Base-by-base conservation (phyloP, 64 coral and sea anemone species). In the Orbicella faveolata region DNA sequence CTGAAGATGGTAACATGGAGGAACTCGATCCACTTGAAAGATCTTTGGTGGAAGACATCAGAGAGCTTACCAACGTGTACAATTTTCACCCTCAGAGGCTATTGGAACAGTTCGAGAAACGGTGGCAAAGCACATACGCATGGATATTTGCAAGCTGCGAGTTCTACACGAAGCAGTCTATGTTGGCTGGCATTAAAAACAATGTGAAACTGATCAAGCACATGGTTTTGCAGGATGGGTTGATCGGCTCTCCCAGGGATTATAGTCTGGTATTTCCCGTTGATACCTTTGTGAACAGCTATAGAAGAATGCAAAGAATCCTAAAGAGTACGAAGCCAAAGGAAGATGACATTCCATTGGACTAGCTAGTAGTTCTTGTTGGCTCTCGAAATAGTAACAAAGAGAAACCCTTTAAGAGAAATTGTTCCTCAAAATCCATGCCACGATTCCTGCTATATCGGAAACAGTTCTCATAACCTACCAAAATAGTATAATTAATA, bases 21-120 rank as follows among this genome's bases (percentile, higher is more conserved):
- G 66, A 69, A 69, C 15, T 69, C 66, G 66, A 69, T 69, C 66
- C 66, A 69, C 66, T 69, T 69, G 66, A 69, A 69, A 69, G 66
- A 9, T 69, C 66, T 69, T 69, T 69, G 66, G 66, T 69, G 66
- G 66, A 69, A 69, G 66, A 69, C 15, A 69, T 69, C 66, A 69
- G 66, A 69, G n/a, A 69, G 65, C 65, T 69, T 69, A 69, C 19
- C 66, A 69, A 21, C 66, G 66, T 69, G 66, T 69, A 69, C 66
- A 69, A 69, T 3, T 20, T 69, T 69, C 66, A 21, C n/a, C 66
- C 66, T 69, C 17, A 69, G 19, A 69, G 19, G 19, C 66, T 69
- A 20, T 20, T 69, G 66, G 66, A 69, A 69, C 17, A 69, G 66
- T 69, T 69, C 19, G 66, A 69, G 19, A 69, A 21, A 18, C 66